Conservation (phyloP, 2,797 vertebrate species). For the Manis crassicaudata region DNA sequence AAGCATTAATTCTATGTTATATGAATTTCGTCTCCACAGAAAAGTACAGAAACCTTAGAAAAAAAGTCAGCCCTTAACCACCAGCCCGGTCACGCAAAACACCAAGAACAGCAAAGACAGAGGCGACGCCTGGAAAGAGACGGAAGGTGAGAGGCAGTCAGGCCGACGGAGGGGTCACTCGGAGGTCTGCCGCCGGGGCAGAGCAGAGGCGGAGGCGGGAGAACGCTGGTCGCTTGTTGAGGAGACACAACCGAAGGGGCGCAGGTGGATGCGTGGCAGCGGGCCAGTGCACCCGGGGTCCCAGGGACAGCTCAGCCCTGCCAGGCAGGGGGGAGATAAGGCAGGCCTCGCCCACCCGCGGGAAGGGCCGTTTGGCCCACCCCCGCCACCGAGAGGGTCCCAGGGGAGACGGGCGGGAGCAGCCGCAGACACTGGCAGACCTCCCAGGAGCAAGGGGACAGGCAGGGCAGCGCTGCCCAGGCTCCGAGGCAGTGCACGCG, state of each 20-base stretch:
- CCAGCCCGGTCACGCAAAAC: background rate
- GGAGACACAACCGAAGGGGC: too few relatives aligned
- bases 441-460: too few relatives aligned
- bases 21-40: background rate
- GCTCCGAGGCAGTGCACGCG: background rate
- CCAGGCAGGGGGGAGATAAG: too few relatives aligned
- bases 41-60: background rate
- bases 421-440: too few relatives aligned
- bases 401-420: too few relatives aligned
- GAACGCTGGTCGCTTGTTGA: too few relatives aligned
- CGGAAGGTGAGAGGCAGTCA: background rate
- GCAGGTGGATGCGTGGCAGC: too few relatives aligned
- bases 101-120: background rate
- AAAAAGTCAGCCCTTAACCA: background rate
- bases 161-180: background rate
- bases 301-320: too few relatives aligned
- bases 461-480: background rate
- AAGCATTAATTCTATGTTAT: conserved; percentile 19
- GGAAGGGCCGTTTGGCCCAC: too few relatives aligned
- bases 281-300: too few relatives aligned
- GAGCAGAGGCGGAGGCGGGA: background rate
- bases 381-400: too few relatives aligned
- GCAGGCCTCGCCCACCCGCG: too few relatives aligned
- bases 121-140: background rate
- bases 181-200: background rate